A percentile compares a stretch with the other conserved stretches of the same genome.
These are phyloP conservation scores for Platynereis dumerilii DNA, from an alignment of 2,888 invertebrate species.

Conservation along the genomic window DNA sequence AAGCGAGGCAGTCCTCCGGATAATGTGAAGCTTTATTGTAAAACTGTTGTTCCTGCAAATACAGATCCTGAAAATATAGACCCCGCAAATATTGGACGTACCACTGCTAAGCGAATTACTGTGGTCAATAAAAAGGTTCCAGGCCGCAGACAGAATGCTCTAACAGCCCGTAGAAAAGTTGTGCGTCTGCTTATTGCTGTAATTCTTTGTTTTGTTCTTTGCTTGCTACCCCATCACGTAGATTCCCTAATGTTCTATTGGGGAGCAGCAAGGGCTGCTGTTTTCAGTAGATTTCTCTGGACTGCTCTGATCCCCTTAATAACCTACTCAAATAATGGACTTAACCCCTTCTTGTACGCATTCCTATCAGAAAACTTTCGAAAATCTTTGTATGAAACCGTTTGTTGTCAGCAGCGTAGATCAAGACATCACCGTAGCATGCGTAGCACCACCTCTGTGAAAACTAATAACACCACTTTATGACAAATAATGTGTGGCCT, in stretches of 20 bases:
- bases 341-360: slow-evolving; percentile 89
- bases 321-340: slow-evolving; percentile 87
- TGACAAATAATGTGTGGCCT: too few relatives aligned
- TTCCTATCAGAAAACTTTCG: slow-evolving; percentile 83
- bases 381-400: slow-evolving; percentile 67
- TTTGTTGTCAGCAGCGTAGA: slow-evolving; percentile 2
- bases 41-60: background rate
- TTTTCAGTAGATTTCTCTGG: slow-evolving; percentile 59
- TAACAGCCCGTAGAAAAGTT: slow-evolving; percentile 82
- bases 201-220: slow-evolving; percentile 85
- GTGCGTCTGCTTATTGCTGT: slow-evolving; percentile 88
- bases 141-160: slow-evolving; percentile 33
- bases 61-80: too few relatives aligned
- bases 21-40: background rate
- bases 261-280: slow-evolving; percentile 48
- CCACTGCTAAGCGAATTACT: too few relatives aligned
- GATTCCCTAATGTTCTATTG: slow-evolving; percentile 80
- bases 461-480: background rate
- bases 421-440: slow-evolving; percentile 1
- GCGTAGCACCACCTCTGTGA: background rate
- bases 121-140: background rate
- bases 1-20: background rate
- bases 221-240: slow-evolving; percentile 86
- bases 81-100: background rate
- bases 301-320: slow-evolving; percentile 86